Evolutionary conservation across 2,113 vertebrate genomes (phyloP), one percentile per base, ranked within the genome.

Genomic region (Chaetops frenatus): DNA sequence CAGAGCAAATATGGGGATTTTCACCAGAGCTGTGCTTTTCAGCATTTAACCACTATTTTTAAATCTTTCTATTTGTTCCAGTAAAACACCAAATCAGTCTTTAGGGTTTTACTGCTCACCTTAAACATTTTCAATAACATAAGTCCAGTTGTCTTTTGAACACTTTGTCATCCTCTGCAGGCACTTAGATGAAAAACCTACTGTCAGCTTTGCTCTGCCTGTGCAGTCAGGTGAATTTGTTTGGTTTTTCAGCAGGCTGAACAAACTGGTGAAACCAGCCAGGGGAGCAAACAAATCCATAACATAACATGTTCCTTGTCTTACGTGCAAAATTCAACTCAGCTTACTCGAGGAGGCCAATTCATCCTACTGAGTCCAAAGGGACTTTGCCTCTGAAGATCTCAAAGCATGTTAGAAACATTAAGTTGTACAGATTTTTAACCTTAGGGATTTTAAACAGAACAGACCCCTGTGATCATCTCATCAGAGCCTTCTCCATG

Each of bases 111-210:
- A 91, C n/a, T 58, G 36, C 78, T 83, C 90, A 40, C 81, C 92
- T 96, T 90, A 74, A 90, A 67, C 1, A 5, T 50, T 58, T 64
- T 91, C 60, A 88, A 40, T 88, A 81, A 93, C 33, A 3, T 16
- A 90, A 88, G 66, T 79, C 92, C 56, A 42, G 80, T 38, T 95
- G 73, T 72, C 81, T 81, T 94, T 72, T 77, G 90, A 92, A 94
- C 51, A 91, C 33, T 85, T 64, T 62, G 85, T 64, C 83, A 89
- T 78, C 71, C 48, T 96, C 56, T 74, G 33, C 62, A 66, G 53
- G 42, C 44, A 64, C 31, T 48, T 38, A 25, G 54, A 45, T 12
- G 56, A 58, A 93, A 88, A 94, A 29, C 51, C 62, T n/a, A 20
- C 21, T 50, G 35, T 45, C 0, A 0, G 11, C 51, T 94, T 54